phyloP scores from a whole-genome alignment of 2,113 vertebrate genomes.

The Rana temporaria region DNA sequence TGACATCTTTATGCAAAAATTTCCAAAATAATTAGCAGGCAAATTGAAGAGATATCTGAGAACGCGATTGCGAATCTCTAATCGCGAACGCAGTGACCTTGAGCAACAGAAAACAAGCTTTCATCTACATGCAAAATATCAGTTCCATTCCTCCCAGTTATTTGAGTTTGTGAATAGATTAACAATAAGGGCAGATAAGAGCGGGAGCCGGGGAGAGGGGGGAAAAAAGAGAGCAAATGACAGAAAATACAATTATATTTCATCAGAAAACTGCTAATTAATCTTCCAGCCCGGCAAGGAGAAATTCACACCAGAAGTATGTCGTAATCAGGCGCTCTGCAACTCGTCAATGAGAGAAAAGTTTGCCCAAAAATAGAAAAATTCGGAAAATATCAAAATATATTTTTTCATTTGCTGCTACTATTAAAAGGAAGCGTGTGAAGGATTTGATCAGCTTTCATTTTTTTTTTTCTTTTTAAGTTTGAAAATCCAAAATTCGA shows the following conservation, averaged over 20 bases:
- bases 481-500: too few species aligned
- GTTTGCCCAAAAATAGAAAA: too few species aligned
- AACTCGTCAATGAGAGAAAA: neutral
- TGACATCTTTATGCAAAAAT: conserved; percentile 1
- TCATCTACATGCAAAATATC: conserved; percentile 46
- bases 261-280: conserved; percentile 5
- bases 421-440: too few species aligned
- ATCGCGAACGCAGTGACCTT: conserved; percentile 30
- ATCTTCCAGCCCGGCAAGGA: conserved; percentile 46
- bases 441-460: too few species aligned
- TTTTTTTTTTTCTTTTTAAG: too few species aligned
- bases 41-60: neutral
- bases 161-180: conserved; percentile 55
- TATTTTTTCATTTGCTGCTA: too few species aligned
- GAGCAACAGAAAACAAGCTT: conserved; percentile 2
- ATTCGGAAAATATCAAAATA: too few species aligned
- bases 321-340: conserved; percentile 38
- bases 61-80: conserved; percentile 32
- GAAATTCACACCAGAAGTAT: conserved; percentile 16
- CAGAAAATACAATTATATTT: conserved; percentile 22
- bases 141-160: conserved; percentile 55
- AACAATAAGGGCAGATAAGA: conserved; percentile 36
- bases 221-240: conserved; percentile 29
- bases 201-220: neutral
- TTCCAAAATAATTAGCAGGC: conserved; percentile 17